Evolutionary conservation across 2,113 vertebrate species (phyloP).

Genomic region (Empidonax traillii): DNA sequence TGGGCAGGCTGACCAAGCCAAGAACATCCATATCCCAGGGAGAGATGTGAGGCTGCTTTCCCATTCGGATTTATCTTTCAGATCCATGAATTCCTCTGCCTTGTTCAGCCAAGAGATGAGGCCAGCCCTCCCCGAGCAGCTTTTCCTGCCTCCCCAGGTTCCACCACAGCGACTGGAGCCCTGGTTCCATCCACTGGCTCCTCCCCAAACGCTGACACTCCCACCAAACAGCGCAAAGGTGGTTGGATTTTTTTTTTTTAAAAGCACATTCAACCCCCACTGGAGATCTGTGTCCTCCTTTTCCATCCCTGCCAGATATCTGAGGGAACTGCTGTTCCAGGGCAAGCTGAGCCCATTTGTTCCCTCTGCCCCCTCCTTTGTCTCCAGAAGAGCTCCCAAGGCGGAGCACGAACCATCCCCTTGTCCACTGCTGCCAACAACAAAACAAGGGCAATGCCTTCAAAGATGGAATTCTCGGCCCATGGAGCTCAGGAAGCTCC

Average conservation of each 20-base stretch:
- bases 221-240: neutral
- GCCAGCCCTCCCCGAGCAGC: neutral
- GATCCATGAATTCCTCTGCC: neutral
- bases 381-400: neutral
- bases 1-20: neutral
- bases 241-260: rapidly evolving
- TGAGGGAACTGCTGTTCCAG: neutral
- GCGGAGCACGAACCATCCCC: neutral
- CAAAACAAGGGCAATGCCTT: neutral
- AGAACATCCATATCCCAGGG: neutral
- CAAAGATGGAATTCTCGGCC: neutral
- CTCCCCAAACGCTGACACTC: neutral
- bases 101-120: neutral
- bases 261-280: rapidly evolving
- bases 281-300: neutral
- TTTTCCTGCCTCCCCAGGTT: neutral
- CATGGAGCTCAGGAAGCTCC: neutral
- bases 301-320: neutral
- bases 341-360: neutral
- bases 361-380: neutral
- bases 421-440: neutral
- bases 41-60: neutral
- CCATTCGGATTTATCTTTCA: neutral
- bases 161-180: neutral
- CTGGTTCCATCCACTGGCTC: neutral